Evolutionary conservation across 2,797 vertebrate genomes (phyloP), one percentile per base, ranked within the genome.

Genomic region (Naso thynnoides): DNA sequence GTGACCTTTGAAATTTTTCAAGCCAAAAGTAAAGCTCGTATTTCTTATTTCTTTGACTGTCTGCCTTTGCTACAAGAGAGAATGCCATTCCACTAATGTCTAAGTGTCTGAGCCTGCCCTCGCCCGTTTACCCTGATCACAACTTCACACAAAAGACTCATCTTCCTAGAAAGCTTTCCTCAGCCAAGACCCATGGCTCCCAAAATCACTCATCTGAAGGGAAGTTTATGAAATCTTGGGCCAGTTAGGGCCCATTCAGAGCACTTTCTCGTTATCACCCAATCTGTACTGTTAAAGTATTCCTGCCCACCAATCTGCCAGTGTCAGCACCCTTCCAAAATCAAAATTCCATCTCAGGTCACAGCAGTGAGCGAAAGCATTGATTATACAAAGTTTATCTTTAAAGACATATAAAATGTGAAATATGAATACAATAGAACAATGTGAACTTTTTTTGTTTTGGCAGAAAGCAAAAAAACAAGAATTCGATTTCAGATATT

Each of bases 261-360:
- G 70, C 73, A 63, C 66, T 57, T 84, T 50, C 81, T 87, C 79
- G 7, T 90, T 90, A 88, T 88, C 91, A 86, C 87, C 87, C 90
- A 87, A 83, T 91, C 91, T 91, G 88, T 88, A 88, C 79, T 90
- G 88, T 79, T 77, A 90, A 36, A 72, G 63, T 82, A 54, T 65
- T 67, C 73, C 66, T 89, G 85, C 88, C 88, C 81, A 82, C 66
- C 88, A 91, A 91, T 91, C 91, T 91, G 88, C 75, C 78, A 52
- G 63, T 82, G 76, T 86, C 70, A 85, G 53, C 66, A 78, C 54
- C 49, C 42, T 79, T 48, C 49, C 7, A 75, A 15, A 57, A 53
- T 61, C 55, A 61, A 59, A 77, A 47, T 66, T 59, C 27, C 10
- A 74, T 83, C 55, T 78, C 5, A 72, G 78, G 85, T 88, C 77